Evolutionary conservation across 2,888 invertebrate genomes (phyloP).

Genomic region (Agapostemon virescens): DNA sequence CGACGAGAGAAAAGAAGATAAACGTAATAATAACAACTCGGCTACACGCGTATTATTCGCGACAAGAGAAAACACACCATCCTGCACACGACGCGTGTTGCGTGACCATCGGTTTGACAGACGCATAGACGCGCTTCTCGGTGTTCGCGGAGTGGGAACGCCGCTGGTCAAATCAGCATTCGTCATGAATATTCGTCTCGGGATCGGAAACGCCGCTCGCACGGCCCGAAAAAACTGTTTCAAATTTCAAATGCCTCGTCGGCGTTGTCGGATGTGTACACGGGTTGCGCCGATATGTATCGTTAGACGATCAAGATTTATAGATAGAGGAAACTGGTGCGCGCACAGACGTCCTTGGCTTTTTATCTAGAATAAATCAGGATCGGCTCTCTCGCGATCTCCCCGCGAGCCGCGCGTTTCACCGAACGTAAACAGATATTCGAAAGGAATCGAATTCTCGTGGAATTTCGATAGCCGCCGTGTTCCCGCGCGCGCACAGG

Average conservation of each 20-base stretch:
- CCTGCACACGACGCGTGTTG: too few species aligned
- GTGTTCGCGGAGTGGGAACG: background rate
- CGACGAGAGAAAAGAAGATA: background rate
- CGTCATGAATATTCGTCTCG: constrained; percentile 7
- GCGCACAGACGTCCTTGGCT: constrained; percentile 10
- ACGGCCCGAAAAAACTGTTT: background rate
- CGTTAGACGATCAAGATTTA: constrained; percentile 8
- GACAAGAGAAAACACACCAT: background rate
- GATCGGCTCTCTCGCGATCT: background rate
- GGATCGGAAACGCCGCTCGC: background rate
- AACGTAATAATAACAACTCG: too few species aligned
- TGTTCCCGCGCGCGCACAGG: background rate
- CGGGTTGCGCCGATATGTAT: background rate
- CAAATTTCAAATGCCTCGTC: constrained; percentile 15
- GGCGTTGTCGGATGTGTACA: background rate
- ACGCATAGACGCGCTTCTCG: background rate
- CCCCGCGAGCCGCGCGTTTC: background rate
- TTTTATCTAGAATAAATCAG: background rate
- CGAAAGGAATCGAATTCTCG: constrained; percentile 3
- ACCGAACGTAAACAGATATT: constrained; percentile 3
- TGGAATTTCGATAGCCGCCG: background rate
- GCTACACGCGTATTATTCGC: too few species aligned
- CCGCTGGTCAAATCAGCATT: background rate
- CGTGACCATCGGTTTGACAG: background rate
- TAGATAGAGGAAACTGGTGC: constrained; percentile 11